Evolutionary conservation across 2,113 vertebrate species (phyloP).

Genomic region (Globicephala melas): DNA sequence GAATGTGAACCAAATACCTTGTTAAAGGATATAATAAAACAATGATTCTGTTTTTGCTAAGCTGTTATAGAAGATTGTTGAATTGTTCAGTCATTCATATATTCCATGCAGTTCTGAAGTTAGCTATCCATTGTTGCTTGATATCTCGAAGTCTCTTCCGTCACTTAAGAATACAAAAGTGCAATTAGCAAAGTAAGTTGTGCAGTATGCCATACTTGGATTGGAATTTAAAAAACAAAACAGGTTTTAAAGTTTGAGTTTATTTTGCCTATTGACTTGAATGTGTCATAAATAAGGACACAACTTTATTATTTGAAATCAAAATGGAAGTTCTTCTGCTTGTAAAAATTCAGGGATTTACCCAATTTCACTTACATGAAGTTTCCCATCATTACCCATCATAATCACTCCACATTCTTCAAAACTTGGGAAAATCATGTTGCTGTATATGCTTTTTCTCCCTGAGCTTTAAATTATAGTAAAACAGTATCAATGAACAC

Average conservation of each 20-base stretch:
- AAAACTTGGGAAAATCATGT: background rate
- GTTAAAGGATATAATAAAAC: constrained; percentile 33
- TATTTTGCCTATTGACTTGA: background rate
- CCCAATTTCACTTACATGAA: background rate
- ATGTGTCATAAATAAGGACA: background rate
- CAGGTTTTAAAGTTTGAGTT: background rate
- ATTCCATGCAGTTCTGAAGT: constrained; percentile 49
- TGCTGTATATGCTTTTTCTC: background rate
- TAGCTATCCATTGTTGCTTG: constrained; percentile 49
- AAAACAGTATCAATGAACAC: background rate
- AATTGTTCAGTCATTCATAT: constrained; percentile 58
- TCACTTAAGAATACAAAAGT: constrained; percentile 20
- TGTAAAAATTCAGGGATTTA: background rate
- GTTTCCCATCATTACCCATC: background rate
- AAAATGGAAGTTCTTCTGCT: background rate
- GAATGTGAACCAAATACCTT: constrained; percentile 30
- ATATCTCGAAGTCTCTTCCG: constrained; percentile 42
- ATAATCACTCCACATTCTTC: background rate
- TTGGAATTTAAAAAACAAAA: background rate
- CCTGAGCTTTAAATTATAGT: background rate
- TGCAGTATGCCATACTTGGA: background rate
- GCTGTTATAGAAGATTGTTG: constrained; percentile 35
- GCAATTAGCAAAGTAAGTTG: background rate
- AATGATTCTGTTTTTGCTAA: constrained; percentile 60
- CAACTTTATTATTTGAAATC: background rate